A percentile compares a stretch with the other conserved stretches of the same genome.
These are phyloP conservation scores for Aix galericulata DNA, from an alignment of 2,113 vertebrate genomes.

Conservation along the genomic window DNA sequence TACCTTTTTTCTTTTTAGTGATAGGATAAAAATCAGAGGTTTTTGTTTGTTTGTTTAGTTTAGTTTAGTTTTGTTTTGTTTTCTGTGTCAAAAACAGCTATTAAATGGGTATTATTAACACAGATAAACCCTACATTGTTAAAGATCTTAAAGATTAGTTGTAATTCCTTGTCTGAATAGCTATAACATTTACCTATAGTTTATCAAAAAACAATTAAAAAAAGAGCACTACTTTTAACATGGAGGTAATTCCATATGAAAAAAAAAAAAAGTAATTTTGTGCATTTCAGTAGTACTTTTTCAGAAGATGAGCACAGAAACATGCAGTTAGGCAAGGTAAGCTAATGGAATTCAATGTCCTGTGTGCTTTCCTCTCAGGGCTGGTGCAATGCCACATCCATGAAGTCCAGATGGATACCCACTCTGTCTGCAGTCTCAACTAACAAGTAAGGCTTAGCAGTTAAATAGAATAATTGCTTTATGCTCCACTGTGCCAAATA, in stretches of 20 bases:
- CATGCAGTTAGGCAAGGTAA: background rate
- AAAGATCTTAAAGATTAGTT: background rate
- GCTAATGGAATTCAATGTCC: background rate
- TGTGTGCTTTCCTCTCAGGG: background rate
- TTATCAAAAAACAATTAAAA: background rate
- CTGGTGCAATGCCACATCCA: background rate
- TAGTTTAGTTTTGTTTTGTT: background rate
- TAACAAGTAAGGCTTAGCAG: background rate
- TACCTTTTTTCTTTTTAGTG: background rate
- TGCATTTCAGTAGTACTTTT: background rate
- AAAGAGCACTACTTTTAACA: background rate
- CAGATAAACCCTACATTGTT: background rate
- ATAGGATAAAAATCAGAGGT: background rate
- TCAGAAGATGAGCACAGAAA: background rate
- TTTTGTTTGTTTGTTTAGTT: background rate
- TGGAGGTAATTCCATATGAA: background rate
- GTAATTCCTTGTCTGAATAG: background rate
- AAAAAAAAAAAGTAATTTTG: background rate
- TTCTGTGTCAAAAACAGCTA: background rate
- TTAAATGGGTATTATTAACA: background rate
- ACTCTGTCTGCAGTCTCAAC: background rate
- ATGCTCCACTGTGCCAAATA: background rate
- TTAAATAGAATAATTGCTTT: background rate
- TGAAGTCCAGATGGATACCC: background rate
- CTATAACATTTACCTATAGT: background rate